Evolutionary conservation across 1,140 invertebrate genomes (phyloP).

Genomic region (Drosophila ohnishii): DNA sequence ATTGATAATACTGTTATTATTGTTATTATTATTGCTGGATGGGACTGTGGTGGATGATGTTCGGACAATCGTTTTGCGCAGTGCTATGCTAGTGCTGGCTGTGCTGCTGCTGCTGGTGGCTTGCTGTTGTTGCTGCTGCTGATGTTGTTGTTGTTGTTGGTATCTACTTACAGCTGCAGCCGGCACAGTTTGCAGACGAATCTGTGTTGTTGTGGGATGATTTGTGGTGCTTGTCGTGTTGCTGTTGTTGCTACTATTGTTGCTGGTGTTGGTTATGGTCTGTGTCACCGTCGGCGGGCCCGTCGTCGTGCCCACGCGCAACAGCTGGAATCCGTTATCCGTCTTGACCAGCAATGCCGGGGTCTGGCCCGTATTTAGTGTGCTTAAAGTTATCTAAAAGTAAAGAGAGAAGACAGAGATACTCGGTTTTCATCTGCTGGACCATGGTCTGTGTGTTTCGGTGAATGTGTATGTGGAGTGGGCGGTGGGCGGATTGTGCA

Average conservation of each 20-base stretch:
- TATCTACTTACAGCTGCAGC: slow-evolving; percentile 86
- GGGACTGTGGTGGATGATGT: slow-evolving; percentile 79
- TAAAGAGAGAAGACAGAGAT: slow-evolving; percentile 50
- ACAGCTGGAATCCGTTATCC: slow-evolving; percentile 96
- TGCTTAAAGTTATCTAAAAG: slow-evolving; percentile 92
- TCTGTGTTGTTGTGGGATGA: slow-evolving; percentile 83
- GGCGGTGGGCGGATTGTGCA: slow-evolving; percentile 7
- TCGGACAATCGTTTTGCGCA: slow-evolving; percentile 85
- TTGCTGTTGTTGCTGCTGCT: slow-evolving; percentile 60
- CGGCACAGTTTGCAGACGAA: slow-evolving; percentile 85
- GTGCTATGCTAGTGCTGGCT: slow-evolving; percentile 84
- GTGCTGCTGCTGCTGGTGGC: slow-evolving; percentile 68
- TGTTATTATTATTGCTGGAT: slow-evolving; percentile 75
- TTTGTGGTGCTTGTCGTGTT: slow-evolving; percentile 76
- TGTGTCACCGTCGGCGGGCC: slow-evolving; percentile 84
- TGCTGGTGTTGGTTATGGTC: slow-evolving; percentile 75
- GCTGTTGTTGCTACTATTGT: slow-evolving; percentile 52
- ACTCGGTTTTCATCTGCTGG: slow-evolving; percentile 44
- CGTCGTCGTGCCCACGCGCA: slow-evolving; percentile 90
- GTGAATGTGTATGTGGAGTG: slow-evolving; percentile 18
- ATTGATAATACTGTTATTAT: slow-evolving; percentile 58
- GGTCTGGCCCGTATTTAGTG: slow-evolving; percentile 91
- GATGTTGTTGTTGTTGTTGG: slow-evolving; percentile 60
- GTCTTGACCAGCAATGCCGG: slow-evolving; percentile 94
- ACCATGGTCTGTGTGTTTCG: slow-evolving; percentile 22